Evolutionary conservation across 1,140 invertebrate genomes (phyloP).

Genomic region (Hypsibius dujardini): DNA sequence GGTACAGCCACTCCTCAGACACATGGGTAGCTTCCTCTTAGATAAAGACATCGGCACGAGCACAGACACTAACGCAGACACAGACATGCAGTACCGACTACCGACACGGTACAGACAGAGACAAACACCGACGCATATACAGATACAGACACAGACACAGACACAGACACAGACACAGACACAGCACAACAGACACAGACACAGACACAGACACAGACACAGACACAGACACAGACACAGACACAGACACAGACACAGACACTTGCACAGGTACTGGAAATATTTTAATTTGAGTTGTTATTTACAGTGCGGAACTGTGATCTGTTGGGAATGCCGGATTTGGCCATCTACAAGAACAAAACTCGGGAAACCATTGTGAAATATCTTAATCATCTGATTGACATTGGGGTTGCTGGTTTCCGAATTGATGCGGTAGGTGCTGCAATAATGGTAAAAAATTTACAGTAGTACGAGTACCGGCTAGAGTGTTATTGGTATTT

Average conservation of each 20-base stretch:
- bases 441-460: background rate
- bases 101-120: too few relatives aligned
- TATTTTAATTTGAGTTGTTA: background rate
- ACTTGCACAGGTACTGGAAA: too few relatives aligned
- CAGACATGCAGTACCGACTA: too few relatives aligned
- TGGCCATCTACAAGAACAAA: slow-evolving; percentile 32
- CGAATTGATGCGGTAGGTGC: slow-evolving; percentile 6
- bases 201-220: background rate
- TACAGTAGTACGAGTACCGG: too few relatives aligned
- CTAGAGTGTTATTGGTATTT: too few relatives aligned
- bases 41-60: background rate
- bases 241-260: too few relatives aligned
- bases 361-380: slow-evolving; percentile 30
- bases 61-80: background rate
- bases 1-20: slow-evolving; percentile 22
- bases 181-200: too few relatives aligned
- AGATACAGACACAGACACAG: too few relatives aligned
- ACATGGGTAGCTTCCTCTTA: background rate
- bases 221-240: too few relatives aligned
- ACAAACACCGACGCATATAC: too few relatives aligned
- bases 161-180: too few relatives aligned
- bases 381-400: slow-evolving; percentile 31
- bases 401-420: slow-evolving; percentile 34
- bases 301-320: slow-evolving; percentile 32
- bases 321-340: slow-evolving; percentile 32